Evolutionary conservation across 2,888 invertebrate genomes (phyloP).

Genomic region (Parochlus steinenii): DNA sequence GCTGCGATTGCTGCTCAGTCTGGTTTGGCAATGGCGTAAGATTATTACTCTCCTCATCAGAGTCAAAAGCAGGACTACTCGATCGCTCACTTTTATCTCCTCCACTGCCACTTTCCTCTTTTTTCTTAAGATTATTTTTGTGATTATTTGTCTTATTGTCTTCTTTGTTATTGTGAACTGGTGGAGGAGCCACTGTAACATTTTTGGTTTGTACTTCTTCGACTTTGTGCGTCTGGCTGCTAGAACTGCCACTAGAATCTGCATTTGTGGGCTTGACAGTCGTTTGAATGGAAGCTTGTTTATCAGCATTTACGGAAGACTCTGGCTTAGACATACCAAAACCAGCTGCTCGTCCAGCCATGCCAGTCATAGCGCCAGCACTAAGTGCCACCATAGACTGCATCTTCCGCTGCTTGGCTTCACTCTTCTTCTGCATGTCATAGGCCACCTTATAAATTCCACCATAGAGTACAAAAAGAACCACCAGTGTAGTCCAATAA

Average conservation of each 20-base stretch:
- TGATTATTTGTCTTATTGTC: constrained; percentile 24
- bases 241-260: constrained; percentile 5
- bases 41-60: constrained; percentile 71
- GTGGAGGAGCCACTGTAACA: constrained; percentile 38
- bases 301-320: constrained; percentile 11
- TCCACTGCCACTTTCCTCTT: constrained; percentile 29
- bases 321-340: constrained; percentile 68
- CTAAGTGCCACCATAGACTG: constrained; percentile 85
- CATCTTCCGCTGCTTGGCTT: constrained; percentile 91
- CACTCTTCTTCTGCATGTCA: constrained; percentile 93
- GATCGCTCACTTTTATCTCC: constrained; percentile 66
- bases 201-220: constrained; percentile 43
- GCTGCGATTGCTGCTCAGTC: constrained; percentile 21
- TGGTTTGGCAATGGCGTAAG: constrained; percentile 25
- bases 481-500: constrained; percentile 93
- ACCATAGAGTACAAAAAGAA: constrained; percentile 88
- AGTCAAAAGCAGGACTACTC: constrained; percentile 86
- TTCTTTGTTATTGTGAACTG: constrained; percentile 34
- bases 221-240: constrained; percentile 24
- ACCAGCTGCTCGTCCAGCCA: constrained; percentile 76
- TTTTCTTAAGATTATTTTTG: constrained; percentile 21
- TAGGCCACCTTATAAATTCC: constrained; percentile 96
- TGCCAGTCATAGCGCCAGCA: constrained; percentile 79
- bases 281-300: constrained; percentile 7
- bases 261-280: constrained; percentile 6